phyloP scores from a whole-genome alignment of 2,797 vertebrate genomes.

The Bradypodion pumilum region DNA sequence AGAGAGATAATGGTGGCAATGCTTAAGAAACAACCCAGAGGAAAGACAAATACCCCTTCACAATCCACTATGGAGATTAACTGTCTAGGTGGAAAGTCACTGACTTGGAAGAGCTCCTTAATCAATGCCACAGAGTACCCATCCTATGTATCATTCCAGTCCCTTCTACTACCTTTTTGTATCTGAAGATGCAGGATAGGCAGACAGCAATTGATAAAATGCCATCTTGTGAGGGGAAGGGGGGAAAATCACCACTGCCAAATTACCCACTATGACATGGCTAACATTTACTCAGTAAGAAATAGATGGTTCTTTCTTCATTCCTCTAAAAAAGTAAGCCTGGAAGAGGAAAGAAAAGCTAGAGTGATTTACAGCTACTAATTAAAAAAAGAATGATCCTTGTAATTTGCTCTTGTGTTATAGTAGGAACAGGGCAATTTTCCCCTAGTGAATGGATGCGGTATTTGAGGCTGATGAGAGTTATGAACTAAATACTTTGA shows the following conservation, averaged over 20 bases:
- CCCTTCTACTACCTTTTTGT: constrained; percentile 56
- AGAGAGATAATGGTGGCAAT: constrained; percentile 32
- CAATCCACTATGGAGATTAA: constrained; percentile 68
- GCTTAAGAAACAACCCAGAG: constrained; percentile 30
- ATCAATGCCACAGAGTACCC: constrained; percentile 61
- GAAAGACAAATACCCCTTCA: constrained; percentile 54
- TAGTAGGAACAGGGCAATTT: too few relatives aligned
- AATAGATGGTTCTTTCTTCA: constrained; percentile 36
- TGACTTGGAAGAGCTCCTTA: constrained; percentile 61
- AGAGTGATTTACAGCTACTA: neutral
- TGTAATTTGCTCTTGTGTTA: neutral
- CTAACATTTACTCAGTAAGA: constrained; percentile 48
- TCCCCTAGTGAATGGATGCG: neutral
- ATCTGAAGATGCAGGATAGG: constrained; percentile 54
- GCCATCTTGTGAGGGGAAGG: constrained; percentile 17
- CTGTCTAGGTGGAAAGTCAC: constrained; percentile 41
- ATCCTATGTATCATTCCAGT: constrained; percentile 56
- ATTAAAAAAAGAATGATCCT: neutral
- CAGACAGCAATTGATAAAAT: constrained; percentile 69
- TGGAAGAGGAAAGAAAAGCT: neutral
- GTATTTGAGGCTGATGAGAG: neutral
- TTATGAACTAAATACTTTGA: neutral
- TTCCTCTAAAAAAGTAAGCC: neutral
- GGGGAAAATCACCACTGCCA: neutral
- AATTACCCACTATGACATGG: constrained; percentile 21